Evolutionary conservation across 2,113 vertebrate genomes (phyloP).

Genomic region (Electrona antarctica): DNA sequence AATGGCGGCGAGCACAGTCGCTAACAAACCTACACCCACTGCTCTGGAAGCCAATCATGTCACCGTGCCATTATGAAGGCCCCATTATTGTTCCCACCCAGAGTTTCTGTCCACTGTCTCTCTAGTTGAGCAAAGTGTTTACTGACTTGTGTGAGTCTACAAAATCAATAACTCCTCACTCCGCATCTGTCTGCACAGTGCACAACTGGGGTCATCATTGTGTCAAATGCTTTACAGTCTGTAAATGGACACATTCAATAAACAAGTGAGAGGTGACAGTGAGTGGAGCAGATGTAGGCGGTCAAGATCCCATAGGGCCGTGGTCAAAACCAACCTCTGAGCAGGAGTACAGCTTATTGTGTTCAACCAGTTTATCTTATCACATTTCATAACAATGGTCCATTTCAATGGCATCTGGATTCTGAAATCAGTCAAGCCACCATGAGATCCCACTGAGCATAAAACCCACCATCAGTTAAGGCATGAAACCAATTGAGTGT

Average conservation of each 20-base stretch:
- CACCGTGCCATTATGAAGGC: too few relatives aligned
- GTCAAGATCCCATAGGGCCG: conserved; percentile 39
- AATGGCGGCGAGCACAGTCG: too few relatives aligned
- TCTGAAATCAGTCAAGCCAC: conserved; percentile 6
- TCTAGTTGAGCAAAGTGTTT: not conserved
- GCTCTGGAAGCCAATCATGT: too few relatives aligned
- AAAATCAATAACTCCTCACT: conserved; percentile 64
- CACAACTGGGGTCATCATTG: conserved; percentile 23
- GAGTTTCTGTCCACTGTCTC: too few relatives aligned
- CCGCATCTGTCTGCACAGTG: conserved; percentile 44
- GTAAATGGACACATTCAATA: conserved; percentile 36
- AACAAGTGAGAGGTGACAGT: conserved; percentile 2
- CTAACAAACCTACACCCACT: too few relatives aligned
- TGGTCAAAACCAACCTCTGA: conserved; percentile 9
- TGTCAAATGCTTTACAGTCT: conserved; percentile 21
- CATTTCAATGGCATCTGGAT: not conserved
- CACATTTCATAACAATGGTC: conserved; percentile 7
- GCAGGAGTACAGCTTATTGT: conserved; percentile 2
- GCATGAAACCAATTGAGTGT: not conserved
- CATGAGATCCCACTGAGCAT: not conserved
- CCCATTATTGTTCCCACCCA: too few relatives aligned
- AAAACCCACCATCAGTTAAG: not conserved
- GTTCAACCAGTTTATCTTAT: not conserved
- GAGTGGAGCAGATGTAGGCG: conserved; percentile 38
- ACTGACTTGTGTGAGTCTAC: not conserved